Evolutionary conservation across 2,113 vertebrate species (phyloP).

Genomic region (Catagonus wagneri): DNA sequence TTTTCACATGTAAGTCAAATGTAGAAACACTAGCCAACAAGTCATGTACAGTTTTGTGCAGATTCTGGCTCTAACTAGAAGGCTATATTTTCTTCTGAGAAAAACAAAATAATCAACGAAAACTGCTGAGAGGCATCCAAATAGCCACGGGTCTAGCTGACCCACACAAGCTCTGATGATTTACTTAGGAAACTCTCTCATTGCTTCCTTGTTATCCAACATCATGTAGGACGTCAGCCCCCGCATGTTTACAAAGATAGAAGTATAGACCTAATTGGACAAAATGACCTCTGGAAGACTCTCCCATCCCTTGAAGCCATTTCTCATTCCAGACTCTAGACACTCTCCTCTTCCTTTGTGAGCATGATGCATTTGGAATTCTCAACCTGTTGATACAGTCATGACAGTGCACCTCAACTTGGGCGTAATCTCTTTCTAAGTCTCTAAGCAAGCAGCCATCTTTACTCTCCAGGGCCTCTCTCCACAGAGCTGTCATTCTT

Average conservation of each 20-base stretch:
- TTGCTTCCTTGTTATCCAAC: fast-evolving
- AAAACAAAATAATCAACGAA: neutral
- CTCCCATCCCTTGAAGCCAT: neutral
- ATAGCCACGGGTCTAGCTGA: neutral
- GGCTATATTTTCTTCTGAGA: neutral
- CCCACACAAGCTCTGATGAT: fast-evolving
- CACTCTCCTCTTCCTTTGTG: neutral
- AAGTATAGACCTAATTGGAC: neutral
- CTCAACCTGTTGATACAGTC: neutral
- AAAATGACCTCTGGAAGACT: neutral
- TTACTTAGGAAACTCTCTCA: too few species aligned
- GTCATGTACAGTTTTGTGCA: neutral
- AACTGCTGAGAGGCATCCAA: neutral
- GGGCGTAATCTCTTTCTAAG: neutral
- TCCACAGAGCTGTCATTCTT: neutral
- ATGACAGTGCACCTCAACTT: neutral
- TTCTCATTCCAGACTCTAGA: neutral
- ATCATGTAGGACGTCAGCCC: neutral
- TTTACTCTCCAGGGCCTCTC: neutral
- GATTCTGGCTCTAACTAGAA: neutral
- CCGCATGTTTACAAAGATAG: neutral
- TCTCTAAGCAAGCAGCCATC: neutral
- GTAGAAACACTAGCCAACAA: neutral
- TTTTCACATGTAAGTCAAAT: neutral
- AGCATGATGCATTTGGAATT: neutral